phyloP scores from a whole-genome alignment of 2,113 vertebrate species.

The Triplophysa dalaica region DNA sequence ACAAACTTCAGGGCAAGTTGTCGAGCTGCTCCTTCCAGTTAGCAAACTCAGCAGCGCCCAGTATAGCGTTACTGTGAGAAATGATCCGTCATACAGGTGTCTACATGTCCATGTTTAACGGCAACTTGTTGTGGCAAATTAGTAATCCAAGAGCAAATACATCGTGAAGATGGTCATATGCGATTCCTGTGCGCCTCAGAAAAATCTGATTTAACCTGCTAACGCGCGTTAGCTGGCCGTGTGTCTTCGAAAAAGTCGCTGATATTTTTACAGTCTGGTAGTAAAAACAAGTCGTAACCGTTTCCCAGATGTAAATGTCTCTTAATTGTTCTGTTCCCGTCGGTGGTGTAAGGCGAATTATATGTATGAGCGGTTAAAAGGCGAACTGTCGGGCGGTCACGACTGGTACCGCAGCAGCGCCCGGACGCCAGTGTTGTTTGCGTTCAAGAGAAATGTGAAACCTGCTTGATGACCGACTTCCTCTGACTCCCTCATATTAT shows the following conservation, averaged over 20 bases:
- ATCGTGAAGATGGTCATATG: neutral
- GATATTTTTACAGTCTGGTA: neutral
- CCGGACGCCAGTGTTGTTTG: slow-evolving; percentile 45
- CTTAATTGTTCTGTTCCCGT: neutral
- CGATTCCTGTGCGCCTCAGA: slow-evolving; percentile 17
- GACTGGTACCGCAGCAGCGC: slow-evolving; percentile 41
- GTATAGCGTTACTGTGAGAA: slow-evolving; percentile 17
- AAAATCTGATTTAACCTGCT: slow-evolving; percentile 42
- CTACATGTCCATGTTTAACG: neutral
- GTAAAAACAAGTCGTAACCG: neutral
- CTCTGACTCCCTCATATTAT: neutral
- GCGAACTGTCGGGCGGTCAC: slow-evolving; percentile 42
- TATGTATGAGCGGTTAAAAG: slow-evolving; percentile 28
- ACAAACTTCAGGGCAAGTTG: slow-evolving; percentile 29
- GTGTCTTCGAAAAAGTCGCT: slow-evolving; percentile 7
- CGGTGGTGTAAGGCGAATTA: slow-evolving; percentile 16
- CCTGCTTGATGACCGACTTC: slow-evolving; percentile 1
- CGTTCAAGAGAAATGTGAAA: slow-evolving; percentile 47
- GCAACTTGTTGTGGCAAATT: neutral
- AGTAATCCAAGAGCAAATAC: neutral
- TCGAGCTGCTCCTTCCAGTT: slow-evolving; percentile 16
- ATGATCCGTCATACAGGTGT: slow-evolving; percentile 6
- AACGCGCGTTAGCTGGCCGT: slow-evolving; percentile 24
- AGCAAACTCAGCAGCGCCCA: slow-evolving; percentile 37
- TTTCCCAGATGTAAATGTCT: neutral